Base-by-base conservation (phyloP, 2,113 vertebrate species). In the Empidonax traillii region DNA sequence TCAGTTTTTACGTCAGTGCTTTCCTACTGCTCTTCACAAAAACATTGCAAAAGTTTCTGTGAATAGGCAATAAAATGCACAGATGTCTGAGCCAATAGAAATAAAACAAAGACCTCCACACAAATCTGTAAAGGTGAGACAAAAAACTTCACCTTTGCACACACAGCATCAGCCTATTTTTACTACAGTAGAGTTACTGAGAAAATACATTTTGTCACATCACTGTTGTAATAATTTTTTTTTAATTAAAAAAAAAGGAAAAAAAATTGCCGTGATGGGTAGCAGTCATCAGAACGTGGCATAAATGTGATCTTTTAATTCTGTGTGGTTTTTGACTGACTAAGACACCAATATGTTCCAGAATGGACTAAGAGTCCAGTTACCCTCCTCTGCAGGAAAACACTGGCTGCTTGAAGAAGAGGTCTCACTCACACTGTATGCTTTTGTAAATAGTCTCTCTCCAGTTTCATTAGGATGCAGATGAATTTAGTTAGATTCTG, bases 51-150 rank as follows among this genome's bases (percentile, higher is more conserved):
- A 96, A 96, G 76, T 90, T 93, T 76, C 68, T 68, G 44, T 90
- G 88, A 96, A 90, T 14, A 72, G 44, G 47, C 73, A 94, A 94
- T 95, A 95, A 96, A 96, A 92, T 35, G 35, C 88, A 94, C 72
- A 89, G 76, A 72, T 81, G 83, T 79, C 68, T 87, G 76, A 92
- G 86, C 41, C 79, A 80, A 93, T 43, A 86, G 88, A 94, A 93
- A 81, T 81, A 88, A 92, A 93, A 84, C 85, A 87, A 86, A 96
- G 90, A 87, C 79, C 73, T 87, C 92, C 10, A 2, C 39, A 65
- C n/a, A 81, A 90, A 96, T 67, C 73, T n/a, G 3, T 84, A 88
- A 92, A 94, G 83, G 76, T 90, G 69, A 86, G 61, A 65, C 27
- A 33, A 93, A 72, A 49, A 21, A 1, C 0, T 2, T 4, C 30